A percentile compares a stretch with the other conserved stretches of the same genome.
Evolutionary conservation across 2,888 invertebrate species (phyloP).

Genomic region (Eupithecia abbreviata): DNA sequence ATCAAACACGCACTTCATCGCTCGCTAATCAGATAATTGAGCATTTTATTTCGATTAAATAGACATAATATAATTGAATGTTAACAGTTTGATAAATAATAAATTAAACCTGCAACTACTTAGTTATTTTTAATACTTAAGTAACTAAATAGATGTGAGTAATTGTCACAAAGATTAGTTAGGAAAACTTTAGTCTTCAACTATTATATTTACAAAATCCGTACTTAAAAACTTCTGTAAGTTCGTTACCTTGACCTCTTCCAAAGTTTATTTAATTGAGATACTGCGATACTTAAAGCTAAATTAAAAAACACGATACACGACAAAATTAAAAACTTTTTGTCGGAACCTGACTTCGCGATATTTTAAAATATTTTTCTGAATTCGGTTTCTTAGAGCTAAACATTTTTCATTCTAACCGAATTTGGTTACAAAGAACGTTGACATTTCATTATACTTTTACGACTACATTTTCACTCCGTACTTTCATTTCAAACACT

Average conservation of each 20-base stretch:
- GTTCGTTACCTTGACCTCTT: slow-evolving; percentile 28
- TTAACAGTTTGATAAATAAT: background rate
- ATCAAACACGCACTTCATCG: too few species aligned
- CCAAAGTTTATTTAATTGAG: slow-evolving; percentile 31
- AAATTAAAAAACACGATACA: background rate
- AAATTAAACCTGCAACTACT: background rate
- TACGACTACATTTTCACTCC: slow-evolving; percentile 44
- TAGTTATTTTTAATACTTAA: background rate
- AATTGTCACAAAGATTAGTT: slow-evolving; percentile 11
- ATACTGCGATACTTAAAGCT: slow-evolving; percentile 1
- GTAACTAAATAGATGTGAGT: background rate
- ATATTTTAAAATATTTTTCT: background rate
- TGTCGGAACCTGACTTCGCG: background rate
- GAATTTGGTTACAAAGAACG: background rate
- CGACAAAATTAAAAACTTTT: background rate
- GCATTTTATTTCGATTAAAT: background rate
- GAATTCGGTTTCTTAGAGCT: background rate
- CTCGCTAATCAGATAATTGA: background rate
- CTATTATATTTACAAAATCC: background rate
- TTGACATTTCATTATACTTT: slow-evolving; percentile 1
- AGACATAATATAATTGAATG: background rate
- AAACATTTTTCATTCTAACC: background rate
- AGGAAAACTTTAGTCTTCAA: slow-evolving; percentile 3
- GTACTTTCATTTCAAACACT: slow-evolving; percentile 53
- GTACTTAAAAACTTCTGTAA: background rate